Conservation (phyloP, 2,888 invertebrate genomes). For the Drosophila antonietae region DNA sequence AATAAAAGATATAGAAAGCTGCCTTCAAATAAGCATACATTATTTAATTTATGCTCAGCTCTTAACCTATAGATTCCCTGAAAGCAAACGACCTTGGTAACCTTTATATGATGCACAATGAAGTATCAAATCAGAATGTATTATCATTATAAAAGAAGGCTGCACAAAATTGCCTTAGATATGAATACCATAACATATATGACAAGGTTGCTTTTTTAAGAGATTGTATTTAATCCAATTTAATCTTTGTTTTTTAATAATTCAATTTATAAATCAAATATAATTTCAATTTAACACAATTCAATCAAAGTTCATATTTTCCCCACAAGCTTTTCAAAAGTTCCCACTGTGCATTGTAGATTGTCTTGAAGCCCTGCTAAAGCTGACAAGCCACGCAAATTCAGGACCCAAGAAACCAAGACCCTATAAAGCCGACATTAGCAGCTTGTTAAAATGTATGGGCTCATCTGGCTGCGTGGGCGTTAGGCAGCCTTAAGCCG, state of each 20-base stretch:
- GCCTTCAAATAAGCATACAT: neutral
- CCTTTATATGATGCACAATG: neutral
- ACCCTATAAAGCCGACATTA: conserved; percentile 58
- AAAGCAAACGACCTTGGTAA: too few species aligned
- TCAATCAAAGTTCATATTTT: neutral
- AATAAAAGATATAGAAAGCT: neutral
- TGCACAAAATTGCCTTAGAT: neutral
- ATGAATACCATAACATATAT: neutral
- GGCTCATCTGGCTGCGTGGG: conserved; percentile 44
- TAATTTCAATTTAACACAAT: neutral
- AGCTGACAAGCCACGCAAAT: conserved; percentile 36
- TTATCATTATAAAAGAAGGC: neutral
- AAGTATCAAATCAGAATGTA: neutral
- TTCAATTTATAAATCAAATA: too few species aligned
- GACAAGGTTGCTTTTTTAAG: too few species aligned
- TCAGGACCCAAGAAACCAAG: conserved; percentile 26
- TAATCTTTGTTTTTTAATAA: too few species aligned
- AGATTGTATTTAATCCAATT: too few species aligned
- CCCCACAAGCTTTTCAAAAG: neutral
- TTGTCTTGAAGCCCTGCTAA: conserved; percentile 17
- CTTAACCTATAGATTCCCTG: too few species aligned
- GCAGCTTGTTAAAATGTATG: conserved; percentile 73
- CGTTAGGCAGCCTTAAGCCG: conserved; percentile 44
- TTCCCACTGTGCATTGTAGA: conserved; percentile 1
- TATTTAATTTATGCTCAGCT: neutral